Evolutionary conservation across 2,888 invertebrate species (phyloP), one percentile per base, ranked within the genome.

Genomic region (Catonia carolina): DNA sequence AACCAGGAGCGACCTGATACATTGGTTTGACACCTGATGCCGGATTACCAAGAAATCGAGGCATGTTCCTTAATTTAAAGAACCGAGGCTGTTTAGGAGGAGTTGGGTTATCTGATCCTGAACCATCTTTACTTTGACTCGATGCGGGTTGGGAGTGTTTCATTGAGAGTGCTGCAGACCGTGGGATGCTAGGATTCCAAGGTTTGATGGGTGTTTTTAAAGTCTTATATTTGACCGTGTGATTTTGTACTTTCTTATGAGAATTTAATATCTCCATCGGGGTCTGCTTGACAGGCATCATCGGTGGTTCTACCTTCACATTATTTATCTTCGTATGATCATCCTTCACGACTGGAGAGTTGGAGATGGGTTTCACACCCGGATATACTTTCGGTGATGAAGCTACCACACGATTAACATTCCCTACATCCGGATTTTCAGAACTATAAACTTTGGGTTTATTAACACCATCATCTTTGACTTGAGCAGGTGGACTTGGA

Each of bases 21-120:
- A 80, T 76, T 0, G 80, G 80, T 60, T 80, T 80, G 0, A 80
- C 80, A 0, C 80, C 80, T 0, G 79, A 79, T 0, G 79, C 77
- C 0, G 80, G 81, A 65, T 79, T 79, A 0, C 78, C 78, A 58
- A 78, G 64, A 63, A 77, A 80, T 56, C 79, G 67, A 0, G 79
- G 79, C 67, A 77, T 73, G 61, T 75, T 79, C 20, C 79, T 68
- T 70, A 75, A 75, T 65, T 80, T 80, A 63, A 80, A 80, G 58
- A 80, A 79, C 64, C 79, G 79, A 2, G 78, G 76, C 2, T 79
- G 78, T 60, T 76, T 75, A 15, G 64, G 52, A 51, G 60, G 51
- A 36, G 62, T 53, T 22, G 57, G 54, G 51, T 59, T 57, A 14
- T 53, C 49, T 42, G 51, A 56, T 7, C 48, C 55, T n/a, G 47